Base-by-base conservation (phyloP, 2,888 invertebrate genomes). In the Podotricha telesiphe region DNA sequence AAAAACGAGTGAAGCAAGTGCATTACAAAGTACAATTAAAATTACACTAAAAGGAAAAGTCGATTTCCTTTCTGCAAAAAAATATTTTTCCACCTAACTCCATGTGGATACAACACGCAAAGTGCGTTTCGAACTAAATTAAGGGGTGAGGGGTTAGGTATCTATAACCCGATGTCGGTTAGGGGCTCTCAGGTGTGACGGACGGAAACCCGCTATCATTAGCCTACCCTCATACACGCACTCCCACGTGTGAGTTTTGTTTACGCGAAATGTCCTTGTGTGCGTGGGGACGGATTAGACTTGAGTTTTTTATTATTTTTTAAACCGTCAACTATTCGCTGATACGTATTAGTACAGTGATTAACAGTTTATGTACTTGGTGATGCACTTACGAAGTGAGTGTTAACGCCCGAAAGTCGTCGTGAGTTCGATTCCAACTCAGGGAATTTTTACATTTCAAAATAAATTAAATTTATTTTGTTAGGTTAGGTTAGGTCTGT, bases 131-230 rank as follows among this genome's bases (percentile, higher is more conserved):
- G 82, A 83, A 81, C 79, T 82, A 87, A 82, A 87, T 87, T 88
- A 89, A 89, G 88, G 89, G 91, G 86, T 85, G 75, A 77, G 77
- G 78, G 79, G 78, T 74, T 78, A 83, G 86, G 89, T 88, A 89
- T 87, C 89, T 85, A 88, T 87, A 87, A 84, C 86, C 85, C 88
- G 88, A 85, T 86, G 93, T 86, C 93, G 93, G 93, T 93, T 93
- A 89, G 80, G 83, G 73, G 86, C 91, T 85, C 91, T 93, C 93
- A 93, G 93, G 93, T 93, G 93, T 93, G 93, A 93, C 93, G 93
- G 85, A 80, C 93, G 93, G 93, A 93, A 92, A 86, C 92, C 80
- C 86, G 82, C 92, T 88, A 89, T 92, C 93, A 93, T 93, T 93
- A 93, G 59, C 59, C 45, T 59, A 88, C 92, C 92, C 92, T 91